A percentile compares a stretch with the other conserved stretches of the same genome.
Conservation (phyloP, 2,797 vertebrate species). For the Argentina silus region DNA sequence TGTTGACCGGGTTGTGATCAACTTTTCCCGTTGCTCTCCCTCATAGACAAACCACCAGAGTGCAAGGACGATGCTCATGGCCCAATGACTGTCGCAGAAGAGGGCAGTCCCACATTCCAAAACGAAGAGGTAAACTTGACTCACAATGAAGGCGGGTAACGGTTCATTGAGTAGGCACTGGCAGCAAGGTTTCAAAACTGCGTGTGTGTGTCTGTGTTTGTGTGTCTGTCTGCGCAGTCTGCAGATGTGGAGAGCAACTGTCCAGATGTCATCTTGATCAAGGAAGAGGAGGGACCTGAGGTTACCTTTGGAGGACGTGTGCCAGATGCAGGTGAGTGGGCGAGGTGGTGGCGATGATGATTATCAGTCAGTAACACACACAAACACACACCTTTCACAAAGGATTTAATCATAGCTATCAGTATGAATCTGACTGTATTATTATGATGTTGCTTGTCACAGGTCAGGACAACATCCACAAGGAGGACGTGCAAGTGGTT, state of each 20-base stretch:
- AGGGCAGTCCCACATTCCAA: conserved; percentile 21
- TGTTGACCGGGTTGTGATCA: too few species aligned
- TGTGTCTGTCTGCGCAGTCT: conserved; percentile 44
- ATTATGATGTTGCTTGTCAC: not conserved
- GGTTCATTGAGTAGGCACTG: not conserved
- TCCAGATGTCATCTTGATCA: conserved; percentile 74
- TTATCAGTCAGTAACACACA: too few species aligned
- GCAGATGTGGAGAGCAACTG: conserved; percentile 45
- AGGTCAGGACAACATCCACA: conserved; percentile 38
- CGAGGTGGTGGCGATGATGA: not conserved
- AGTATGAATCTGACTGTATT: too few species aligned
- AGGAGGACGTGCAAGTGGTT: conserved; percentile 6
- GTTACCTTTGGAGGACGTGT: conserved; percentile 60
- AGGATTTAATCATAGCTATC: too few species aligned
- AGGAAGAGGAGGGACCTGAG: conserved; percentile 62
- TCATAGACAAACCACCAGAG: conserved; percentile 43
- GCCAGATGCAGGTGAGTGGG: conserved; percentile 44
- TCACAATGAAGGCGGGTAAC: conserved; percentile 43
- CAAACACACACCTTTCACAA: too few species aligned
- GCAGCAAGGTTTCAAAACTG: too few species aligned
- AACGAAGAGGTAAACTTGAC: not conserved
- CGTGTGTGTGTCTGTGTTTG: not conserved
- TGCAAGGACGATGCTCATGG: conserved; percentile 15
- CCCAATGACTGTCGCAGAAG: conserved; percentile 33
- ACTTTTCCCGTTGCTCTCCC: conserved; percentile 40